Evolutionary conservation across 2,888 invertebrate genomes (phyloP).

Genomic region (Lutraria lutraria): DNA sequence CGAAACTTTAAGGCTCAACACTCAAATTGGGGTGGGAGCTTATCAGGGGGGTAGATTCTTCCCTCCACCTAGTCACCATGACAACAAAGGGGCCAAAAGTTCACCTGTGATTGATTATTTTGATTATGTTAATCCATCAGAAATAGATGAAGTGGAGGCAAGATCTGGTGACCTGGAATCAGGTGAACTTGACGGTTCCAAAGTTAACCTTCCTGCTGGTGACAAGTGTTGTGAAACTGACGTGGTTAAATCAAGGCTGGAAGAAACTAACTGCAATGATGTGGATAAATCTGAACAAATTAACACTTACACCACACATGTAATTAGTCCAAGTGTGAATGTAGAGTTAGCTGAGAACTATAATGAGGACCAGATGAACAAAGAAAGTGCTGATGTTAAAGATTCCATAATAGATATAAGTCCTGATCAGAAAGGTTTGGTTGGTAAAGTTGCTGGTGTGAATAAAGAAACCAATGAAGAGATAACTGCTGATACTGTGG

Average conservation of each 20-base stretch:
- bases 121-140: conserved; percentile 65
- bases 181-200: neutral
- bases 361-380: neutral
- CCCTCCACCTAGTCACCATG: conserved; percentile 37
- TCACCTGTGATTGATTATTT: conserved; percentile 63
- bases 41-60: conserved; percentile 53
- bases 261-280: neutral
- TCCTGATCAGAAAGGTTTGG: too few relatives aligned
- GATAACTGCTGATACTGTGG: conserved; percentile 1
- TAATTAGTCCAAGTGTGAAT: neutral
- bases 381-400: neutral
- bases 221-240: neutral
- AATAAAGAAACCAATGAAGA: conserved; percentile 14
- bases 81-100: conserved; percentile 26
- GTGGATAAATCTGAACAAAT: neutral
- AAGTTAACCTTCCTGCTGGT: neutral
- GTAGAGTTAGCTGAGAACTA: neutral
- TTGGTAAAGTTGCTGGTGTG: neutral
- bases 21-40: conserved; percentile 50
- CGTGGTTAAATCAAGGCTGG: conserved; percentile 12
- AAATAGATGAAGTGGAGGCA: conserved; percentile 34
- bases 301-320: neutral
- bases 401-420: neutral
- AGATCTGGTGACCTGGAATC: neutral
- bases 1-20: conserved; percentile 55